Evolutionary conservation across 2,797 vertebrate species (phyloP).

Genomic region (Micromesistius poutassou): DNA sequence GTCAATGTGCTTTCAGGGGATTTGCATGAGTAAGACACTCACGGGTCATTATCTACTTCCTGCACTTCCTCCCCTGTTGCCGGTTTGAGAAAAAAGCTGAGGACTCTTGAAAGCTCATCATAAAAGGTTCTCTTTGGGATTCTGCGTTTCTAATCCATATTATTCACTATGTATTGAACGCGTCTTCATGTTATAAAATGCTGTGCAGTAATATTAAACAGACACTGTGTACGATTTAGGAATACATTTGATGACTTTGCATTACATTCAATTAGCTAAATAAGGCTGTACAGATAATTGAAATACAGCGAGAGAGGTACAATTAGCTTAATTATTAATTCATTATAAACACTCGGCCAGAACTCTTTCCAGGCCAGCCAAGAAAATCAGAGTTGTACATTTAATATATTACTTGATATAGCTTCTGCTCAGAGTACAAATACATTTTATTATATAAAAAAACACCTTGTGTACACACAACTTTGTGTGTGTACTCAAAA

Average conservation of each 20-base stretch:
- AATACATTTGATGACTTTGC: neutral
- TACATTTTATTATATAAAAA: neutral
- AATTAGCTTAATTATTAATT: neutral
- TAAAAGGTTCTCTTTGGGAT: neutral
- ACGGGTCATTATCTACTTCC: neutral
- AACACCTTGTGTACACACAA: neutral
- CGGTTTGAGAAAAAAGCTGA: neutral
- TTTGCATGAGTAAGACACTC: neutral
- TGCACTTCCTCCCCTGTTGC: neutral
- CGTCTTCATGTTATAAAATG: neutral
- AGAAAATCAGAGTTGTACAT: neutral
- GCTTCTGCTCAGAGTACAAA: neutral
- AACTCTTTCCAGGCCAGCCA: neutral
- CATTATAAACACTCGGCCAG: neutral
- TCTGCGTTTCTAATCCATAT: neutral
- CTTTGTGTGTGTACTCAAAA: neutral
- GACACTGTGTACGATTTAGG: neutral
- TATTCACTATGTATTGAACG: neutral
- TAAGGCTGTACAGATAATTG: neutral
- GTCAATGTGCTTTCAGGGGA: neutral
- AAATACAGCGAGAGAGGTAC: neutral
- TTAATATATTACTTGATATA: neutral
- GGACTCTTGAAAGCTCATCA: neutral
- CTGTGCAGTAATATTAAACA: neutral
- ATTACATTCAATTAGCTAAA: neutral